Base-by-base conservation (phyloP, 2,113 vertebrate species). In the Cariama cristata region DNA sequence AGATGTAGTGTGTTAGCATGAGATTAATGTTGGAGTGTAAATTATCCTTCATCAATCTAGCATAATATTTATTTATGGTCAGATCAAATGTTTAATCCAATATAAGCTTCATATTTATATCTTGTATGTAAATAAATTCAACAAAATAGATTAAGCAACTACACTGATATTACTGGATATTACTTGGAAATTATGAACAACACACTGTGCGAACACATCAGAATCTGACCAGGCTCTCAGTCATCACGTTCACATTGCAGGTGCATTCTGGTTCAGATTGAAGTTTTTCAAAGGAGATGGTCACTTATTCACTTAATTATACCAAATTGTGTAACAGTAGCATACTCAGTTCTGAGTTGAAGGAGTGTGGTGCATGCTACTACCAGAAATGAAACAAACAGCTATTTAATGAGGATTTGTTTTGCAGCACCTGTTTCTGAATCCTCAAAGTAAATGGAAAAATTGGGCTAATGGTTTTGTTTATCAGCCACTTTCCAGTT, bases 391-490 rank as follows among this genome's bases (percentile, higher is more conserved):
- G 40, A 93, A 96, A 74, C 11, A 87, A 96, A 67, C 63, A 94
- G 76, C 50, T 94, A 49, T 93, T 88, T 91, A 93, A 94, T 91
- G 86, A 95, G 68, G 33, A 14, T 56, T 96, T 89, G 35, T 69
- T 88, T 91, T 93, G 62, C 33, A 92, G 62, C 69, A 91, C 75
- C 76, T 86, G 66, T 56, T 96, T 94, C 59, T 87, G 73, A 91
- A 92, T 74, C 22, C 87, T 96, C 47, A 75, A 94, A 93, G 50
- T 80, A 93, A 97, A 94, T 95, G 73, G 89, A 55, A 94, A 97
- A 91, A 92, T 40, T 91, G 55, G 62, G 50, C 52, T 97, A 95
- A 97, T 93, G 44, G 22, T 88, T 96, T 92, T 98, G 75, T 88
- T 98, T 96, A 82, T 96, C 73, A 87, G 67, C 9, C 30, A 56